A percentile compares a stretch with the other conserved stretches of the same genome.
Conservation (phyloP, 1,140 invertebrate species). For the Apis laboriosa region DNA sequence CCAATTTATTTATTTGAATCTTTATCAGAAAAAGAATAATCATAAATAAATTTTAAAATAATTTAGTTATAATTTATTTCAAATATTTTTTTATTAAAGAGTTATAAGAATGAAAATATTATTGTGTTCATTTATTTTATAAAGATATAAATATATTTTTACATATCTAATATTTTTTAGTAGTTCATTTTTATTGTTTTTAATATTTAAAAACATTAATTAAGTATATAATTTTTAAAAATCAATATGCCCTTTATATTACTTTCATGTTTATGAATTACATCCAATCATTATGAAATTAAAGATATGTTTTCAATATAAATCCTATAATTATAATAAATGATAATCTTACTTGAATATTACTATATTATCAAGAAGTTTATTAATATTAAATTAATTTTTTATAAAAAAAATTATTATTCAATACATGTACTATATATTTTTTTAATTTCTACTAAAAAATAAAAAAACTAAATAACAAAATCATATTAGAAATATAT, state of each 20-base stretch:
- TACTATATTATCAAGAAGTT: neutral
- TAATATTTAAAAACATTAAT: neutral
- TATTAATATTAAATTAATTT: neutral
- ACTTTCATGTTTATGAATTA: neutral
- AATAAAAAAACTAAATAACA: too few species aligned
- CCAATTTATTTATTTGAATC: neutral
- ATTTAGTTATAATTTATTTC: neutral
- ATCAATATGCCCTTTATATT: neutral
- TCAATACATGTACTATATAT: too few species aligned
- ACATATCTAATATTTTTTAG: neutral
- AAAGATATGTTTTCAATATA: neutral
- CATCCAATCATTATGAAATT: neutral
- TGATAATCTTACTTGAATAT: neutral
- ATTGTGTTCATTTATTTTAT: neutral
- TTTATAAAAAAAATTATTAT: neutral
- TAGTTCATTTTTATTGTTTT: neutral
- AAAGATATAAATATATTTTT: neutral
- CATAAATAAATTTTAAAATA: neutral
- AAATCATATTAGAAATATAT: too few species aligned
- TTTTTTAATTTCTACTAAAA: too few species aligned
- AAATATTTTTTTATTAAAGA: neutral
- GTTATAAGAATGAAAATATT: too few species aligned
- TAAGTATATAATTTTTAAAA: constrained; percentile 5
- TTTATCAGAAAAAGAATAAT: too few species aligned
- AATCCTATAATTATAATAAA: neutral